phyloP scores from a whole-genome alignment of 2,113 vertebrate genomes.

The Lophotis ruficrista region DNA sequence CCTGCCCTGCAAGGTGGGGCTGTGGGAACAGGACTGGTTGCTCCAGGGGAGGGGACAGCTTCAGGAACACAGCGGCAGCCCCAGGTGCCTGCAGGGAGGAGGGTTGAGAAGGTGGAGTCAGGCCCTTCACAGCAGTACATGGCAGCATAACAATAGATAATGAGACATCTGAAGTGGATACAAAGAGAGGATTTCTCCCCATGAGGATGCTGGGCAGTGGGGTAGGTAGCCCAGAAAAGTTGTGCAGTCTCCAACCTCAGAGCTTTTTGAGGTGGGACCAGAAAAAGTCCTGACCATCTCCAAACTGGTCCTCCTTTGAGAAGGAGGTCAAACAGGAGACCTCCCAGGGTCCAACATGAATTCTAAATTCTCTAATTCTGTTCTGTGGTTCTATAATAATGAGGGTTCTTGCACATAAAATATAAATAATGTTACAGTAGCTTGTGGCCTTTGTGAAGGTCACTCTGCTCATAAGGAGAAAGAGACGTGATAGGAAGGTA shows the following conservation, averaged over 20 bases:
- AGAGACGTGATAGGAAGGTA: not conserved
- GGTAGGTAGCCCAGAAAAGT: not conserved
- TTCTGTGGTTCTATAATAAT: not conserved
- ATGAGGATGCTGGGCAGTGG: not conserved
- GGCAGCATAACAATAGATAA: not conserved
- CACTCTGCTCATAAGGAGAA: not conserved
- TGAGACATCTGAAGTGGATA: not conserved
- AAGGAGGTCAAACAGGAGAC: not conserved
- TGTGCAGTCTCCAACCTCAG: not conserved
- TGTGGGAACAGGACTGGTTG: not conserved
- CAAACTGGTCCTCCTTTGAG: not conserved
- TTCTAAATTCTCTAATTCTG: not conserved
- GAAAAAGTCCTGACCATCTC: not conserved
- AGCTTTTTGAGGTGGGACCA: not conserved
- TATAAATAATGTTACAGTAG: not conserved
- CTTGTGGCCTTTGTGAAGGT: not conserved
- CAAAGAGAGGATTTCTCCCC: not conserved
- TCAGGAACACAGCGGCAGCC: not conserved
- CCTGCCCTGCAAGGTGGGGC: not conserved
- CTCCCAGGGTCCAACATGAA: not conserved
- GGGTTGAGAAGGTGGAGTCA: not conserved
- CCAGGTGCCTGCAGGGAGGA: fast-evolving
- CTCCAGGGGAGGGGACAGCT: not conserved
- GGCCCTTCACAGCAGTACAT: not conserved
- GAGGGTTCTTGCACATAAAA: not conserved